phyloP scores from a whole-genome alignment of 2,888 invertebrate genomes.

The Blastobasis adustella region DNA sequence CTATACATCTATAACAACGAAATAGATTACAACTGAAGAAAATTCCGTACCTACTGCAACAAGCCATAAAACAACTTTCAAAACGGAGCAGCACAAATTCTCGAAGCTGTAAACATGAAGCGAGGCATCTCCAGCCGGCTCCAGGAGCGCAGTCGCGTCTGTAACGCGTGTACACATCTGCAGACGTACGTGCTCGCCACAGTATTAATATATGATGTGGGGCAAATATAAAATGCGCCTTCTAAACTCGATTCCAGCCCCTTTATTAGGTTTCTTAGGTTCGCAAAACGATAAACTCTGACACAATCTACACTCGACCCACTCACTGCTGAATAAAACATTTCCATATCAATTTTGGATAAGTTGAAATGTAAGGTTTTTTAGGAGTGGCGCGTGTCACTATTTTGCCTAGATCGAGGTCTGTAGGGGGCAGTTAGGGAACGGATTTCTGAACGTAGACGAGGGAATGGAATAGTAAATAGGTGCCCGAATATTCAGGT shows the following conservation, averaged over 20 bases:
- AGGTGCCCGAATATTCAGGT: too few species aligned
- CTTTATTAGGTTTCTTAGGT: conserved; percentile 2
- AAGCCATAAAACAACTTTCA: too few species aligned
- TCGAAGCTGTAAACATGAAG: not conserved
- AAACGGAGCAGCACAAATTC: too few species aligned
- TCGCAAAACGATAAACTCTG: not conserved
- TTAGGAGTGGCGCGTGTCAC: conserved; percentile 8
- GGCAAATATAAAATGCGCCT: conserved; percentile 14
- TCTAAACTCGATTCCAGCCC: not conserved
- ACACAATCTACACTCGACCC: not conserved
- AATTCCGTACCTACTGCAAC: not conserved
- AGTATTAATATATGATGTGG: conserved; percentile 23
- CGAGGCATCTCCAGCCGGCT: not conserved
- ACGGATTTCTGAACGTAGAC: too few species aligned
- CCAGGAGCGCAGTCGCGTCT: not conserved
- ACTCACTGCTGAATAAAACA: not conserved
- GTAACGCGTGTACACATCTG: conserved; percentile 11
- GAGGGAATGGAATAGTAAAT: too few species aligned
- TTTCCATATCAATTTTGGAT: conserved; percentile 1
- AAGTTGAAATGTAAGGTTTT: conserved; percentile 4
- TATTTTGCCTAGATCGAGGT: too few species aligned
- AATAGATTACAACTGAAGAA: not conserved
- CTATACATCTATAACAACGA: conserved; percentile 17
- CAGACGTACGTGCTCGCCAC: conserved; percentile 5
- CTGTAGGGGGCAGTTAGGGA: too few species aligned